Evolutionary conservation across 2,797 vertebrate species (phyloP), one percentile per base, ranked within the genome.

Genomic region (Triplophysa yarkandensis): DNA sequence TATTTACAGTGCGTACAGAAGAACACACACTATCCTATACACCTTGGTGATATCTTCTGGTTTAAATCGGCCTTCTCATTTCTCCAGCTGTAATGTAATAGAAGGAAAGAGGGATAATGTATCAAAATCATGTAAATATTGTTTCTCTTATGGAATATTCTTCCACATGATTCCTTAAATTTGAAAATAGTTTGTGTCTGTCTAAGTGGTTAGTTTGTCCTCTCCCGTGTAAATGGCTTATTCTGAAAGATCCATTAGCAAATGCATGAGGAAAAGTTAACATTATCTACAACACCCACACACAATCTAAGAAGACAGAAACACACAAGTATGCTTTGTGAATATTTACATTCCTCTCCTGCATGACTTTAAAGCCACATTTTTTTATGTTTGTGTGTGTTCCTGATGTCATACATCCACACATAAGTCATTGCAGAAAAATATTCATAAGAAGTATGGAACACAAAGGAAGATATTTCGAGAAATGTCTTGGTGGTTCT

Each of bases 201-300:
- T 28, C 17, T 30, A 7, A 6, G 43, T 13, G 43, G 16, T 30
- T 4, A 11, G 44, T 60, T 54, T 69, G 34, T 27, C 28, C n/a
- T 55, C 23, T 23, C 23, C 63, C 46, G 52, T 70, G 58, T 70
- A 68, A 65, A 66, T 32, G 13, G 14, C 39, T 50, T 28, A 39
- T 52, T 62, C 30, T 61, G 65, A 27, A 76, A 74, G 61, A 61
- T 36, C 74, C 77, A 71, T 79, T 79, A 76, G 68, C 77, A 48
- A 73, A 76, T 78, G 68, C 76, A 72, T 72, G 76, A 67, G 4
- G 76, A 73, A 62, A 48, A 62, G 69, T 19, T 65, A 64, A 76
- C 62, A 9, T 54, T 75, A 60, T 54, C 17, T 14, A 58, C 39
- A 52, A 66, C 46, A 48, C n/a, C n/a, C 16, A 19, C 17, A 46